Base-by-base conservation (phyloP, 2,888 invertebrate species). In the Drosophila gaucha region DNA sequence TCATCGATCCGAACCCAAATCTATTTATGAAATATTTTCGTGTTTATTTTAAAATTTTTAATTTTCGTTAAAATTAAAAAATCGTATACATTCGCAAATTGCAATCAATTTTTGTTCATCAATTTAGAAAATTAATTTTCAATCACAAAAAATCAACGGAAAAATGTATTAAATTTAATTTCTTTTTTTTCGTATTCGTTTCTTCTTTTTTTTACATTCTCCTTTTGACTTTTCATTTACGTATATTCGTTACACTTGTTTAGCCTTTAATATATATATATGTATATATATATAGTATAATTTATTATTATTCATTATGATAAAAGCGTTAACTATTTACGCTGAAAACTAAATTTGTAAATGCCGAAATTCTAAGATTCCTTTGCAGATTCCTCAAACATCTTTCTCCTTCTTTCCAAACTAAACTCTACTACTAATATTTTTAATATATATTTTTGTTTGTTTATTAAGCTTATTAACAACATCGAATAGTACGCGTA, bases 61-160 rank as follows among this genome's bases (percentile, higher is more conserved):
- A 43, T 67, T 72, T 80, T 64, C 47, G 33, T 67, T 78, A 83
- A 78, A 89, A 89, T 83, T 78, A 80, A 90, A 88, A 89, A 87
- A 90, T 89, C 89, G 89, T 89, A 89, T 89, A 89, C 89, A 90
- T 90, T 80, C 78, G 90, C 90, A 73, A 89, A 89, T 89, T 90
- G 87, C 86, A 84, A 88, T 84, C 68, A 88, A 78, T 86, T 82
- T 71, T 67, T 76, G 46, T 60, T 71, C 20, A 70, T 79, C 59
- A 86, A 89, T 86, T 69, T 67, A 70, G 82, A 84, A 88, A 89
- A 83, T 65, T 39, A 87, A 67, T 82, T 86, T 80, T 88, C 87
- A 86, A 89, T 86, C 86, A 87, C 89, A 84, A 71, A 86, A 77
- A 78, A 85, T 74, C 59, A 83, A 73, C 67, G 58, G 64, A 87